Base-by-base conservation (phyloP, 1,140 invertebrate genomes). In the Zaprionus vittiger region DNA sequence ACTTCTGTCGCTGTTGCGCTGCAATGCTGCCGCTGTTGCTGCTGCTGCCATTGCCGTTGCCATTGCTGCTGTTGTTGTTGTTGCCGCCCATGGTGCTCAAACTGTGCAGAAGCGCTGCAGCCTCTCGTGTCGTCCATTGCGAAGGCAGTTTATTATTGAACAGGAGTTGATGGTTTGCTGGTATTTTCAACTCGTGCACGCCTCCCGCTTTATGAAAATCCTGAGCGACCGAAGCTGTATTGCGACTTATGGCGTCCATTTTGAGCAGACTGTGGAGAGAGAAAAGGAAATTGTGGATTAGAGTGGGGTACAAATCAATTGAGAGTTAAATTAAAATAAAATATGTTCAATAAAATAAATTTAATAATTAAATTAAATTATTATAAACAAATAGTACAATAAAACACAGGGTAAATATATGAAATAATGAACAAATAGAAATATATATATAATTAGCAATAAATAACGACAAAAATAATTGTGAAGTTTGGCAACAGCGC, bases 141-240 rank as follows among this genome's bases (percentile, higher is more conserved):
- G 91, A 91, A 87, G 91, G 91, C 91, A 92, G 91, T 92, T 92
- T 92, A 92, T 92, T 92, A 92, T 92, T 92, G 78, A 92, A 92
- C 91, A 92, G 86, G 91, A 92, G 91, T 92, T 92, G 91, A 92
- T 92, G 91, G 83, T 92, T 92, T 63, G 91, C 91, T 92, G 91
- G 91, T 81, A 92, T 82, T 92, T 92, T 92, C 91, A 92, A 92
- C 91, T 91, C 90, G 81, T 92, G 91, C 91, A 92, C 92, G 91
- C 92, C 92, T 92, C 92, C 92, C 92, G 92, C 92, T 85, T 93
- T 93, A 93, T 92, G 92, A 93, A 93, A 93, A 93, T 93, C 92
- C 92, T 93, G 92, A 91, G 92, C 92, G 85, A 93, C 92, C 77
- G 91, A 93, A 81, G 92, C 89, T 73, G 92, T 93, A 69, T 93